Base-by-base conservation (phyloP, 2,797 vertebrate species). In the Agapornis canus region DNA sequence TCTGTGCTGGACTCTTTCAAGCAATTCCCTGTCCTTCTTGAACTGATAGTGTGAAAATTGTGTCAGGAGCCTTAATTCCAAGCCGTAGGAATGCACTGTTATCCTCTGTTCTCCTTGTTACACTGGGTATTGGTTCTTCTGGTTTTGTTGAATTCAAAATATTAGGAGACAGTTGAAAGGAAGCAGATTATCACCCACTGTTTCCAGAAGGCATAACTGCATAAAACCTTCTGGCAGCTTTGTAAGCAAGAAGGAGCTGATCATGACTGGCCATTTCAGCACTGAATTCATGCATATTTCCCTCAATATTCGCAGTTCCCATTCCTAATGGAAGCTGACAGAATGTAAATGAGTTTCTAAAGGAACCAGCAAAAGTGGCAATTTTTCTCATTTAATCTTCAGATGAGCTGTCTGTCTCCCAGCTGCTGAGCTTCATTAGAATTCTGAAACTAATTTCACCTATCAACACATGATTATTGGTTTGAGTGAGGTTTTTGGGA, bases 331-430 rank as follows among this genome's bases (percentile, higher is more conserved):
- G 98, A 96, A 99, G 98, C 98, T 99, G 99, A 99, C 99, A 99
- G 98, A 98, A 99, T 99, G 99, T 99, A 99, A 99, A 99, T 99
- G 97, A 98, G 98, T 98, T 99, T 99, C 99, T 99, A 98, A 99
- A 99, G 98, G 98, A 98, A 98, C 98, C 98, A 97, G 97, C 98
- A 98, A 98, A 98, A 99, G 98, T 97, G 98, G 98, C 98, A 98
- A 98, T 99, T 99, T 99, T 98, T 99, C 98, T 99, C 98, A 98
- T 99, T 99, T 99, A 99, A 98, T 98, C 98, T 98, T 98, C 97
- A 98, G 98, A 98, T 98, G 98, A 99, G 98, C 98, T 98, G 98
- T 98, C 97, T 86, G 96, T 98, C 98, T 98, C 98, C 98, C 96
- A 98, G 98, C 98, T 98, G 98, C 98, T 96, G 80, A 94, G 96